These are phyloP conservation scores for Neosilurus mollespiculum DNA, from an alignment of 2,797 vertebrate species.

Conservation along the genomic window DNA sequence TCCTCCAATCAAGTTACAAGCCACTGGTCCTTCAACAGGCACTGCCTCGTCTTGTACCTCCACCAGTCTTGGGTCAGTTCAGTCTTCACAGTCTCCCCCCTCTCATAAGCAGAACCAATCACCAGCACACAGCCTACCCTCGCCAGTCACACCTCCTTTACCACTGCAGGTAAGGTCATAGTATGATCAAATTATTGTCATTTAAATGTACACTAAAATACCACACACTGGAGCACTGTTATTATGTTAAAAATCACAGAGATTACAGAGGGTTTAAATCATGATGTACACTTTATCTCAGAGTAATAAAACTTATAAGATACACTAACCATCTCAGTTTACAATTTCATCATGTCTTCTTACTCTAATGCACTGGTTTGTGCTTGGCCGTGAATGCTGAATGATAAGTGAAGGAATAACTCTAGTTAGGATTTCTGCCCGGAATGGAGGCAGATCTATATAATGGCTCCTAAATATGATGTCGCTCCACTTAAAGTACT, in stretches of 20 bases:
- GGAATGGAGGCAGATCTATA: slow-evolving; percentile 39
- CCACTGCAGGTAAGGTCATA: slow-evolving; percentile 82
- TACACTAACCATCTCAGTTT: not conserved
- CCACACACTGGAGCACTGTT: not conserved
- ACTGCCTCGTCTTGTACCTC: slow-evolving; percentile 71
- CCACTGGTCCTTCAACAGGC: slow-evolving; percentile 69
- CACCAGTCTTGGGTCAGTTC: slow-evolving; percentile 61
- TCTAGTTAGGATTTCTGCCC: slow-evolving; percentile 24
- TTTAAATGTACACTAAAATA: not conserved
- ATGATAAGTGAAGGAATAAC: slow-evolving; percentile 32
- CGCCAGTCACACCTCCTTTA: slow-evolving; percentile 90
- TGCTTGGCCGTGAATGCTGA: slow-evolving; percentile 24
- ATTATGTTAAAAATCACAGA: not conserved
- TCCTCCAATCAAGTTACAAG: slow-evolving; percentile 72
- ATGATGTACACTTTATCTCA: not conserved
- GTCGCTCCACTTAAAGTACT: slow-evolving; percentile 63
- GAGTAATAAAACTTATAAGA: not conserved
- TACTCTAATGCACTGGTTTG: slow-evolving; percentile 19
- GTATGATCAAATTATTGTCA: slow-evolving; percentile 66
- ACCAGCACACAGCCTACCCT: slow-evolving; percentile 88
- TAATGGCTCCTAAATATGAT: slow-evolving; percentile 60
- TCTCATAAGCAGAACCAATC: slow-evolving; percentile 86
- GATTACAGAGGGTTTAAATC: not conserved
- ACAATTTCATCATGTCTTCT: slow-evolving; percentile 21
- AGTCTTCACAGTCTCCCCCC: slow-evolving; percentile 77